Evolutionary conservation across 2,888 invertebrate genomes (phyloP).

Genomic region (Ochlodes sylvanus): DNA sequence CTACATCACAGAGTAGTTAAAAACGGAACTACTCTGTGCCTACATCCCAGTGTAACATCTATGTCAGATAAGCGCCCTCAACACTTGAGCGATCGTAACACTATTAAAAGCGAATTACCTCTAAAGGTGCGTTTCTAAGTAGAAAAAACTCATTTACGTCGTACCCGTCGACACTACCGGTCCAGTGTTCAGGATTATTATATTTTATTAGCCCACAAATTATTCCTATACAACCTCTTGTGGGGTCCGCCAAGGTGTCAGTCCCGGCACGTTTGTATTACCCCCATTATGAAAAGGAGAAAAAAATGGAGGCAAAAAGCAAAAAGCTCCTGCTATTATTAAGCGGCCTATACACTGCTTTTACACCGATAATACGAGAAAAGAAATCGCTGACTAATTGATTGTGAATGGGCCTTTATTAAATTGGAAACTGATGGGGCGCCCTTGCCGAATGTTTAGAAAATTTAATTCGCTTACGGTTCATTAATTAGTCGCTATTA

Average conservation of each 20-base stretch:
- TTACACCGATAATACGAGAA: slow-evolving; percentile 65
- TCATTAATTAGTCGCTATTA: slow-evolving; percentile 25
- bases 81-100: neutral
- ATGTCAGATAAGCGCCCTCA: neutral
- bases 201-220: slow-evolving; percentile 81
- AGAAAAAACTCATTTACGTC: slow-evolving; percentile 31
- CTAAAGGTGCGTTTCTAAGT: slow-evolving; percentile 31
- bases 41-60: neutral
- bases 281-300: slow-evolving; percentile 74
- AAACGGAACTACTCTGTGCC: no score
- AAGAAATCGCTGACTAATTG: slow-evolving; percentile 80
- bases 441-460: slow-evolving; percentile 43
- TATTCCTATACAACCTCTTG: slow-evolving; percentile 69
- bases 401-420: slow-evolving; percentile 69
- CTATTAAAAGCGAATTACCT: slow-evolving; percentile 22
- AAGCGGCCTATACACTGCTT: slow-evolving; percentile 58
- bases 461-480: slow-evolving; percentile 46
- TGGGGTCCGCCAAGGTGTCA: slow-evolving; percentile 82
- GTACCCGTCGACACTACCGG: slow-evolving; percentile 26
- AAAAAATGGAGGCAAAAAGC: slow-evolving; percentile 70
- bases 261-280: slow-evolving; percentile 79
- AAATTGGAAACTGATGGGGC: slow-evolving; percentile 67
- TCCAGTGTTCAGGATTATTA: slow-evolving; percentile 62
- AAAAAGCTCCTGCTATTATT: slow-evolving; percentile 70
- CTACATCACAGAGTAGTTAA: no score